These are phyloP conservation scores for Prunella strophiata DNA, from an alignment of 2,797 vertebrate species.

Conservation along the genomic window DNA sequence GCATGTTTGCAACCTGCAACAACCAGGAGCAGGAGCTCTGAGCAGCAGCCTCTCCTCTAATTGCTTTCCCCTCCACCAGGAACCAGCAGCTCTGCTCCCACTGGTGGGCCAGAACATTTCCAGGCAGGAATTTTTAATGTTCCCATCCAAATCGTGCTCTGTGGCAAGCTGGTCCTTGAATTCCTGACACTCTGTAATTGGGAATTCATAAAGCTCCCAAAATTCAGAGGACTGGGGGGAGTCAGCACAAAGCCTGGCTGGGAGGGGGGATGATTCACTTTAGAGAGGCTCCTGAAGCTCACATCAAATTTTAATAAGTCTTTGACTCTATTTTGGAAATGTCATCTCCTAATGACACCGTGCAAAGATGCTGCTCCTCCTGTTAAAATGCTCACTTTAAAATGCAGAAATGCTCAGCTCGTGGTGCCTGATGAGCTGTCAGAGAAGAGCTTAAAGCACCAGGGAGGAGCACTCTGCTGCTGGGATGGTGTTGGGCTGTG, in stretches of 20 bases:
- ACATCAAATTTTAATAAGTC: slow-evolving; percentile 21
- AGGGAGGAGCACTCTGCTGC: background rate
- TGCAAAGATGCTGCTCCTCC: background rate
- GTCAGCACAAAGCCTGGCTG: background rate
- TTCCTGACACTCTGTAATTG: background rate
- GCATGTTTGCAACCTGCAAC: background rate
- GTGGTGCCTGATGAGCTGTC: background rate
- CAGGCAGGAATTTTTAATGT: background rate
- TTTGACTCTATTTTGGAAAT: slow-evolving; percentile 32
- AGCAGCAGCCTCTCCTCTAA: slow-evolving; percentile 45
- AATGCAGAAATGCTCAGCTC: background rate
- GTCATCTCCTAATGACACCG: background rate
- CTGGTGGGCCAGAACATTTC: background rate
- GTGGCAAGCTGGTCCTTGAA: background rate
- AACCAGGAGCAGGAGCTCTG: background rate
- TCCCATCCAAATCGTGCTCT: background rate
- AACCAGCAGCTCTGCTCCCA: background rate
- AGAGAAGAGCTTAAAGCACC: background rate
- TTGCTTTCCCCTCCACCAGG: slow-evolving; percentile 19
- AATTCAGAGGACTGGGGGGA: background rate
- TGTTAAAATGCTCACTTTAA: background rate
- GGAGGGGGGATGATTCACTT: background rate
- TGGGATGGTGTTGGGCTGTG: background rate
- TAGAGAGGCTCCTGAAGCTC: background rate
- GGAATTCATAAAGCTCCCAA: background rate